Base-by-base conservation (phyloP, 2,113 vertebrate genomes). In the Heliornis fulica region DNA sequence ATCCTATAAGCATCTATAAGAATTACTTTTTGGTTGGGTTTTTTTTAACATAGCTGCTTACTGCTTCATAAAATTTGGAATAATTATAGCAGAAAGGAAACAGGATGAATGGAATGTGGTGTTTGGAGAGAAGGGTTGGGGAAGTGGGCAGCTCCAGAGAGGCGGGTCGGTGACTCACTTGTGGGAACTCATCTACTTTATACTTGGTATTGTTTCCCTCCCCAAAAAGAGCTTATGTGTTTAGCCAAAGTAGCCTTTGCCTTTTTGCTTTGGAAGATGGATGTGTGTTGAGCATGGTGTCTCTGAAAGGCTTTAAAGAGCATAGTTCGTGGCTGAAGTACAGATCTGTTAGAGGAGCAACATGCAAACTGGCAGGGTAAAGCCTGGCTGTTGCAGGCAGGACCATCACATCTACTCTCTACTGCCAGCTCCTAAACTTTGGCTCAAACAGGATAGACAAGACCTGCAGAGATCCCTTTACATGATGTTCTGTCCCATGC, bases 181-280 rank as follows among this genome's bases (percentile, higher is more conserved):
- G n/a, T 46, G n/a, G 12, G 4, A 14, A 25, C 15, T 46, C 18
- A 4, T 1, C 0, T 61, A 5, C 38, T 70, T n/a, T 77, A 26
- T 60, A 13, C 31, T 36, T n/a, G 41, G 29, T 41, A 15, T 20
- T 83, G 31, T 36, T 66, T 78, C 34, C 32, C 32, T n/a, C 11
- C 11, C 60, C 43, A 5, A 13, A 63, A 61, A 56, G 8, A 40
- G 5, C 4, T 41, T n/a, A 4, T 0, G 2, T n/a, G 10, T 71
- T 82, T 70, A 81, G 38, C 11, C 13, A 46, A 43, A 41, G 51
- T 19, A 51, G 21, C 13, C 23, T 59, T 65, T 83, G 18, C 16
- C 17, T 85, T 45, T 59, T 77, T 12, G 14, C 34, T 45, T 12
- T 59, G 63, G 69, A 43, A 76, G 48, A 40, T 57, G 20, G 38